A percentile compares a stretch with the other conserved stretches of the same genome.
Evolutionary conservation across 53 echinoderm and acorn worm genomes (phyloP).

Genomic region (Glandiceps talaboti): DNA sequence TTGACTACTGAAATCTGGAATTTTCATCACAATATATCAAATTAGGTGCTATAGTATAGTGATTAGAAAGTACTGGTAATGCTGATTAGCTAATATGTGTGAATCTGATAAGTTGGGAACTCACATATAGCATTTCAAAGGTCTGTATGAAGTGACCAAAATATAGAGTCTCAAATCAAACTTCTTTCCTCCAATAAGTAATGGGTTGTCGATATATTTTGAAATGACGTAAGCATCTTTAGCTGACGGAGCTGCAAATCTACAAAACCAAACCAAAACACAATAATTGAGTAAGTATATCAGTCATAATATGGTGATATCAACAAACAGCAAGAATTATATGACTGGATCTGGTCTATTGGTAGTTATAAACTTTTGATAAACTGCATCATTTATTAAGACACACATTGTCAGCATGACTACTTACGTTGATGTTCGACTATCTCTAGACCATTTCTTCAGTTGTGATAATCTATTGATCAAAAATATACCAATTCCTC

Average conservation of each 20-base stretch:
- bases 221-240: slow-evolving; percentile 88
- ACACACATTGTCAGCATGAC: too few species aligned
- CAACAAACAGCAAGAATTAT: background rate
- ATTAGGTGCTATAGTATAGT: too few species aligned
- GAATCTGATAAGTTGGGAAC: too few species aligned
- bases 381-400: too few species aligned
- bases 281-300: too few species aligned
- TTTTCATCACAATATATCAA: too few species aligned
- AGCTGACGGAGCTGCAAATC: slow-evolving; percentile 84
- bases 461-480: slow-evolving; percentile 95
- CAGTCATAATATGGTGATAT: too few species aligned
- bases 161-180: slow-evolving; percentile 94
- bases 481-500: slow-evolving; percentile 93
- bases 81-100: too few species aligned
- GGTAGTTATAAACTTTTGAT: too few species aligned
- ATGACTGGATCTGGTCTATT: background rate
- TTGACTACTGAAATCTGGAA: too few species aligned
- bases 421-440: slow-evolving; percentile 91
- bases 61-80: too few species aligned
- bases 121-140: slow-evolving; percentile 89
- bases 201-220: slow-evolving; percentile 88
- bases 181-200: slow-evolving; percentile 97
- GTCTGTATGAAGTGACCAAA: slow-evolving; percentile 83
- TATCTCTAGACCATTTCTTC: slow-evolving; percentile 98
- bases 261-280: too few species aligned